Percentiles rank a stretch among this genome's conserved stretches.
Evolutionary conservation across 1,140 invertebrate species (phyloP).

Genomic region (Philopotamus ludificatus): DNA sequence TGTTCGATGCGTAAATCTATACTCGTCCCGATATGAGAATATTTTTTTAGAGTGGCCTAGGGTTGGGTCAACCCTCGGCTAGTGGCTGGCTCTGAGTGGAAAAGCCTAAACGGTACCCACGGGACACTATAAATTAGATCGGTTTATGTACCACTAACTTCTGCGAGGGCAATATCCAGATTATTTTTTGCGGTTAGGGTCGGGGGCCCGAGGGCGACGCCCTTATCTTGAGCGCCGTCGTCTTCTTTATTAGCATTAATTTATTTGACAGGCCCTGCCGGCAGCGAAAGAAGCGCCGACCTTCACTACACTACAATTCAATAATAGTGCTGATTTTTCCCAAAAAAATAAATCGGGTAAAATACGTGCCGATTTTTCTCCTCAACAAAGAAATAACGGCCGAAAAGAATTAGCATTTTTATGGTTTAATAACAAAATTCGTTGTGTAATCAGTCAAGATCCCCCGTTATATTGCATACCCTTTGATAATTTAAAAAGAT

Average conservation of each 20-base stretch:
- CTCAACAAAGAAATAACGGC: no score
- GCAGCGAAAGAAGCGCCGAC: slow-evolving; percentile 3
- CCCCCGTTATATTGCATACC: no score
- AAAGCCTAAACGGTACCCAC: slow-evolving; percentile 40
- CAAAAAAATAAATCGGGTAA: no score
- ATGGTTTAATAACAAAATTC: no score
- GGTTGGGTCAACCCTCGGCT: slow-evolving; percentile 12
- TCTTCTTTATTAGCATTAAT: slow-evolving; percentile 42
- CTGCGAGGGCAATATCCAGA: slow-evolving; percentile 37
- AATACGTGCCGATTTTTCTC: no score
- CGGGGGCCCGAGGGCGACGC: background rate
- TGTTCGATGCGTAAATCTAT: background rate
- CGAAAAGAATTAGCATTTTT: no score
- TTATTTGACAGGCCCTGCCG: slow-evolving; percentile 36
- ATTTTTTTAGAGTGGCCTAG: background rate
- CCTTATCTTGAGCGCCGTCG: slow-evolving; percentile 29
- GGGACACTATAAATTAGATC: slow-evolving; percentile 43
- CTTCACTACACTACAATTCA: slow-evolving; percentile 3
- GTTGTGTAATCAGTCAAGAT: no score
- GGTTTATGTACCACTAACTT: slow-evolving; percentile 39
- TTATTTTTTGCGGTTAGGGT: slow-evolving; percentile 41
- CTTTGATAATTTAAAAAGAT: no score
- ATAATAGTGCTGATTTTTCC: slow-evolving; percentile 5
- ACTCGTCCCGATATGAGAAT: background rate
- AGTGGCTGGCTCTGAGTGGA: slow-evolving; percentile 34